Base-by-base conservation (phyloP, 2,888 invertebrate species). In the Fissipunctia ypsillon region DNA sequence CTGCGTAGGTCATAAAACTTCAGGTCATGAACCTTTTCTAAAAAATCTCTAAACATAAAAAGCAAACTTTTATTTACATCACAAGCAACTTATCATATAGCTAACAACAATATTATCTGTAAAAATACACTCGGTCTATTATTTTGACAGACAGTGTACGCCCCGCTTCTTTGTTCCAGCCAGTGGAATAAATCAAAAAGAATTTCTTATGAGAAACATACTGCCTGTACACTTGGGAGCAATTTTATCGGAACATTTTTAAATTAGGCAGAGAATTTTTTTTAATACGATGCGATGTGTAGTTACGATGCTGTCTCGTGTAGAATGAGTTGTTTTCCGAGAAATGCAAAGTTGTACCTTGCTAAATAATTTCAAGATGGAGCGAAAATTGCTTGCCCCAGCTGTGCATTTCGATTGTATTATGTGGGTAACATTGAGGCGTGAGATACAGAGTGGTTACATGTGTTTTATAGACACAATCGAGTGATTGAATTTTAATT, bases 131-230 rank as follows among this genome's bases (percentile, higher is more conserved):
- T 3, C 14, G 16, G 35, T 52, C 72, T 67, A 75, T 86, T 86
- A 84, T 84, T 85, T 79, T 82, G 84, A 74, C 57, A 76, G 73
- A 38, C 75, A 81, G 70, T 83, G 66, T 83, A 76, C 71, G 69
- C 59, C 67, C 22, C 48, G 38, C 22, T 73, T 60, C 74, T 84
- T 87, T 84, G 78, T 88, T 82, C 61, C 50, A 70, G 54, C 68
- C 72, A 71, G 64, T 67, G 61, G 76, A 69, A 81, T 87, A 81
- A 86, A 88, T 88, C 88, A 87, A 84, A 88, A 87, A 85, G 87
- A 88, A 88, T 88, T 83, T 80, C 76, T 84, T 82, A 87, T 83
- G 88, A 83, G 83, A 71, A 72, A 81, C 76, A 83, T 54, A 78
- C 81, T 71, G 69, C 28, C 10, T 9, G 87, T 85, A 86, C 85